Conservation (phyloP, 2,113 vertebrate genomes). For the Albula goreensis region DNA sequence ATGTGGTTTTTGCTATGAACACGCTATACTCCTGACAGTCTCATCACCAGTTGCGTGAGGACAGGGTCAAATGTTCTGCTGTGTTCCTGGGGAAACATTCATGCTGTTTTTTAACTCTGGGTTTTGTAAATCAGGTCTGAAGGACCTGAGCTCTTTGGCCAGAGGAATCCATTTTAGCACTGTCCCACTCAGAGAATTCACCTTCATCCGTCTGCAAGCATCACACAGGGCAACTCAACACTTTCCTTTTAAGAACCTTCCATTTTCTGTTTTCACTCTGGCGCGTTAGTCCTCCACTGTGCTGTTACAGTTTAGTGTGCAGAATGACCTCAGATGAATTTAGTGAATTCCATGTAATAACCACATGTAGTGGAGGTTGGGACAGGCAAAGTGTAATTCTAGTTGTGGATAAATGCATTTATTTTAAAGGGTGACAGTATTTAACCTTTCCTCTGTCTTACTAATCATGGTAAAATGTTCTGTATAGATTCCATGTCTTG, state of each 20-base stretch:
- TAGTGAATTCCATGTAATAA: too few species aligned
- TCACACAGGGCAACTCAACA: not conserved
- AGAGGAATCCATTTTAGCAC: not conserved
- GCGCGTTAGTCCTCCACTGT: not conserved
- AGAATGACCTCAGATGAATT: too few species aligned
- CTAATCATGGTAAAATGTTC: not conserved
- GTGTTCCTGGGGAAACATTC: not conserved
- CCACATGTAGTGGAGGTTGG: too few species aligned
- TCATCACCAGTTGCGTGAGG: not conserved
- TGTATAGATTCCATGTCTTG: not conserved
- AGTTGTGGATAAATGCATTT: not conserved
- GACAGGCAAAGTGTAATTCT: not conserved
- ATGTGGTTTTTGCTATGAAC: not conserved
- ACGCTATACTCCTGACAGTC: not conserved
- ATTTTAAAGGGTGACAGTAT: not conserved
- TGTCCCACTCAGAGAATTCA: not conserved
- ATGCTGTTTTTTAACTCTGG: not conserved
- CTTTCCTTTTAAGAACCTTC: not conserved
- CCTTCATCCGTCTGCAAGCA: not conserved
- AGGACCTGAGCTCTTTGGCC: not conserved
- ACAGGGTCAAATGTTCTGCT: not conserved
- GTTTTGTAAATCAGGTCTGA: not conserved
- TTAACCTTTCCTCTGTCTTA: not conserved
- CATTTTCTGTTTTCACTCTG: not conserved
- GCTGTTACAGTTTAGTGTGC: not conserved